Evolutionary conservation across 2,888 invertebrate species (phyloP), one percentile per base, ranked within the genome.

Genomic region (Rhamnusium bicolor): DNA sequence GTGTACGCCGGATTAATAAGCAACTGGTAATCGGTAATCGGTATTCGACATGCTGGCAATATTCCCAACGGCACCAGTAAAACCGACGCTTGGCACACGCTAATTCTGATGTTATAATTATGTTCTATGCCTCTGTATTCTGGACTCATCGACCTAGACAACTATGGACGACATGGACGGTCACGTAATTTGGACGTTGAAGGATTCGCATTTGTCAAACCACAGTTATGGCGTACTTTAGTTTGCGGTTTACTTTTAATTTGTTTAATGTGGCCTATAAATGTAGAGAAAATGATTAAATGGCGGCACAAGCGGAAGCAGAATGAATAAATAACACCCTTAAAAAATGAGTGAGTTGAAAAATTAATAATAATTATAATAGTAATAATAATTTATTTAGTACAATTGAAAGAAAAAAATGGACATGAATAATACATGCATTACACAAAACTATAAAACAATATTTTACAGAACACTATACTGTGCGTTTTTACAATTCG

Each of bases 11-110:
- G 27, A 58, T 58, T 58, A 58, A 58, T 58, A 58, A 58, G 58
- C 58, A 29, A 58, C 58, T 32, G 29, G 29, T 32, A 58, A 58
- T 58, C 29, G 14, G 46, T 40, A 62, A 62, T 62, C 62, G 18
- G 62, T 62, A 40, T 51, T 51, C 19, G 51, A 14, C 27, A 56
- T 51, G 27, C 49, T 51, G 65, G 16, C 51, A 49, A 12, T 65
- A 51, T 51, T 62, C 65, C 65, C 65, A 14, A 16, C 29, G 65
- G 51, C 4, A 18, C 24, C 24, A 21, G 21, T 49, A 21, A 27
- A 65, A 24, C 16, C 49, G 12, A 24, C 46, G 16, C n/a, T 40
- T 40, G 40, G 40, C 40, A 18, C 53, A 53, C 53, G 19, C 21
- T 53, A 53, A 21, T 53, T 53, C 12, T 24, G 27, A 29, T 29